Evolutionary conservation across 2,113 vertebrate species (phyloP).

Genomic region (Antechinus stuartii): DNA sequence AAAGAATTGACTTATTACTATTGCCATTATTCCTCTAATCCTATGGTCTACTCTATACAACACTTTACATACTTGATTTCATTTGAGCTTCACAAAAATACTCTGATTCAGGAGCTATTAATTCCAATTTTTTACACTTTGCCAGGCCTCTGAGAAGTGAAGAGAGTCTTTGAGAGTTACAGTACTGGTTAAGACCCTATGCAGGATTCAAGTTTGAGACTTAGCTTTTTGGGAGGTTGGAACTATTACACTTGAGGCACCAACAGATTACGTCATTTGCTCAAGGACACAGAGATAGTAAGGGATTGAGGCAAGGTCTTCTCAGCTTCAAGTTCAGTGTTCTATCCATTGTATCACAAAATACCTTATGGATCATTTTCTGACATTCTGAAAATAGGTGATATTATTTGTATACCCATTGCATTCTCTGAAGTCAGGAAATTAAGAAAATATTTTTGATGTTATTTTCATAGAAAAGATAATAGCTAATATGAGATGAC

Average conservation of each 20-base stretch:
- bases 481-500: background rate
- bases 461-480: background rate
- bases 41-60: background rate
- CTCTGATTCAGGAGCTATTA: background rate
- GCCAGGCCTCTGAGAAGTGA: background rate
- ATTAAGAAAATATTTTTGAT: background rate
- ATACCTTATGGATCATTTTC: background rate
- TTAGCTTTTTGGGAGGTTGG: background rate
- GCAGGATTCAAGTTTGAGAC: background rate
- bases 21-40: background rate
- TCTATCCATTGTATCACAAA: background rate
- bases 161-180: background rate
- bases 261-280: background rate
- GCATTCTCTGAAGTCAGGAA: background rate
- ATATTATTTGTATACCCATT: background rate
- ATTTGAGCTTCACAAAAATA: background rate
- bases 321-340: background rate
- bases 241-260: background rate
- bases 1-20: background rate
- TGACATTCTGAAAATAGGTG: background rate
- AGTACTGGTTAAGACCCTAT: background rate
- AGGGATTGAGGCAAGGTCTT: background rate
- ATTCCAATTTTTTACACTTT: background rate
- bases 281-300: background rate
- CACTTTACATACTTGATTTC: background rate